phyloP scores from a whole-genome alignment of 1,140 invertebrate species.

The Bilobella aurantiaca region DNA sequence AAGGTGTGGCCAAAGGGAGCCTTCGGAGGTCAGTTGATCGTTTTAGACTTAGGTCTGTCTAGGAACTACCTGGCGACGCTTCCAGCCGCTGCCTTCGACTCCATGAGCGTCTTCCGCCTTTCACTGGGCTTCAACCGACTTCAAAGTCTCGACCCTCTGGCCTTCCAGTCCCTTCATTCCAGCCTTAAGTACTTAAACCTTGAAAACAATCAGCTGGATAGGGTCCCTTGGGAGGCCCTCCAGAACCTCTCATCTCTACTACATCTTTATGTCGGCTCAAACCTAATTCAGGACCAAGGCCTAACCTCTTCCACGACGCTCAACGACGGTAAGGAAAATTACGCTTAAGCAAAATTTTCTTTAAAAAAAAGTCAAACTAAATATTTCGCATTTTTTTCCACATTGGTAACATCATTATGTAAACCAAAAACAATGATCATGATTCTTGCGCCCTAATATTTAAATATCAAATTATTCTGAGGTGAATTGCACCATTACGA shows the following conservation, averaged over 20 bases:
- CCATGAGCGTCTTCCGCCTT: slow-evolving; percentile 33
- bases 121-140: slow-evolving; percentile 31
- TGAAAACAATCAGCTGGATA: slow-evolving; percentile 29
- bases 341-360: too few species aligned
- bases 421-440: too few species aligned
- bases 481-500: too few species aligned
- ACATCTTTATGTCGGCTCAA: slow-evolving; percentile 34
- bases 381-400: too few species aligned
- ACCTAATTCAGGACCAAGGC: slow-evolving; percentile 27
- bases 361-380: too few species aligned
- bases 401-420: too few species aligned
- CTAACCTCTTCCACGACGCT: background rate
- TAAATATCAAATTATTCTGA: too few species aligned
- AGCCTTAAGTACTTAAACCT: slow-evolving; percentile 34
- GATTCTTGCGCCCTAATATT: too few species aligned
- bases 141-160: slow-evolving; percentile 23
- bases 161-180: slow-evolving; percentile 22
- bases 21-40: slow-evolving; percentile 32
- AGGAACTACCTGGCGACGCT: slow-evolving; percentile 31
- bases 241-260: slow-evolving; percentile 30
- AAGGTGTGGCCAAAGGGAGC: slow-evolving; percentile 27
- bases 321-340: too few species aligned
- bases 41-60: slow-evolving; percentile 33
- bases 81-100: slow-evolving; percentile 30
- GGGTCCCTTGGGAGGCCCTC: slow-evolving; percentile 27